phyloP scores from a whole-genome alignment of 2,888 invertebrate genomes.

The Bruchidius siliquastri region DNA sequence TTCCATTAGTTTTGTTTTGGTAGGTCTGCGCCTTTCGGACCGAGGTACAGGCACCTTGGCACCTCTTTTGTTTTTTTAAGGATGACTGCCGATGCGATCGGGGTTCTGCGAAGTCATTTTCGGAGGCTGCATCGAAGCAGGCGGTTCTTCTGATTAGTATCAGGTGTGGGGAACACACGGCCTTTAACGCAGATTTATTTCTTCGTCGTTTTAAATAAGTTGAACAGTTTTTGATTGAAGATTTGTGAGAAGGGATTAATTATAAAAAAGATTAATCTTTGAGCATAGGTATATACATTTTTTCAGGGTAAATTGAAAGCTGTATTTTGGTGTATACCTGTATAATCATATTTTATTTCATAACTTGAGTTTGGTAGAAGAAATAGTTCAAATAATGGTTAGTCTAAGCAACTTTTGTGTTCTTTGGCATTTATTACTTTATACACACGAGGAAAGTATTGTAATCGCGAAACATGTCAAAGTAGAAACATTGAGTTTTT shows the following conservation, averaged over 20 bases:
- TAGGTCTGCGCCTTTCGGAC: conserved; percentile 5
- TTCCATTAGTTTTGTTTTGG: conserved; percentile 14
- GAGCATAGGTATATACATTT: neutral
- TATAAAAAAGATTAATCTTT: neutral
- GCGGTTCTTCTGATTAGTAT: neutral
- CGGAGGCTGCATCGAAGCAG: neutral
- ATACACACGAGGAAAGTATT: too few species aligned
- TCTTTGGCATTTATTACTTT: too few species aligned
- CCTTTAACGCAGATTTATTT: neutral
- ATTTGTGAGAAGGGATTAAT: neutral
- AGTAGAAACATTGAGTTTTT: too few species aligned
- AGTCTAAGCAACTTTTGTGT: too few species aligned
- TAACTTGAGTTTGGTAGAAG: too few species aligned
- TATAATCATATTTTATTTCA: neutral
- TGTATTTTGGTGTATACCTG: neutral
- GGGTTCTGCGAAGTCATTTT: neutral
- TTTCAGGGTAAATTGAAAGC: neutral
- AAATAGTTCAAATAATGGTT: too few species aligned
- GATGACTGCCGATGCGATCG: neutral
- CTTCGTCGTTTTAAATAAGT: neutral
- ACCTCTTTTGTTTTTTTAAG: neutral
- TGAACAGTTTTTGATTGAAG: neutral
- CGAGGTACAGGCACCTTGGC: neutral
- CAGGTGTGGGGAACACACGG: neutral
- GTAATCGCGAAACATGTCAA: too few species aligned